phyloP scores from a whole-genome alignment of 2,888 invertebrate genomes.

The Lasioglossum vierecki region DNA sequence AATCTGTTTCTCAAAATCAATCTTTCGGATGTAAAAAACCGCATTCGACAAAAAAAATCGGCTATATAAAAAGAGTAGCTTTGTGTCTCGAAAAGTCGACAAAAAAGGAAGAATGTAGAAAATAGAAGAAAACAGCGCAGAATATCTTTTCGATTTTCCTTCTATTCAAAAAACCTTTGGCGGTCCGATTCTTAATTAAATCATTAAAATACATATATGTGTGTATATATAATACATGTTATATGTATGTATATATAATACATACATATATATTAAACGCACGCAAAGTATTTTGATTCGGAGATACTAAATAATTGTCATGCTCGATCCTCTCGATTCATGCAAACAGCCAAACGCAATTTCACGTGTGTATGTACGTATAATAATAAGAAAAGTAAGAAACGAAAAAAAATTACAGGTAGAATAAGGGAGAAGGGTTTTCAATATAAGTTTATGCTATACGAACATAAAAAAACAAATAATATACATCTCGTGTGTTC shows the following conservation, averaged over 20 bases:
- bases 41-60: neutral
- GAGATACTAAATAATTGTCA: neutral
- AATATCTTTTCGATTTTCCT: neutral
- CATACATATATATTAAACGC: neutral
- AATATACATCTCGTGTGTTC: conserved; percentile 70
- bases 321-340: neutral
- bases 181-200: neutral
- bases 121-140: neutral
- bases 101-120: conserved; percentile 15
- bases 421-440: conserved; percentile 38
- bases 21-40: neutral
- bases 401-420: conserved; percentile 32
- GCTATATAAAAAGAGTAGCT: neutral
- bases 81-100: neutral
- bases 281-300: neutral
- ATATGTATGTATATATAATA: no score
- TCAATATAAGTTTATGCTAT: conserved; percentile 64
- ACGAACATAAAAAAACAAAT: conserved; percentile 62
- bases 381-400: conserved; percentile 11
- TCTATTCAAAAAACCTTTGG: conserved; percentile 21
- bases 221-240: no score
- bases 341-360: conserved; percentile 5
- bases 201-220: conserved; percentile 12
- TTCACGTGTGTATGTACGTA: neutral
- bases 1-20: neutral